phyloP scores from a whole-genome alignment of 2,888 invertebrate species.

The Ophonus ardosiacus region DNA sequence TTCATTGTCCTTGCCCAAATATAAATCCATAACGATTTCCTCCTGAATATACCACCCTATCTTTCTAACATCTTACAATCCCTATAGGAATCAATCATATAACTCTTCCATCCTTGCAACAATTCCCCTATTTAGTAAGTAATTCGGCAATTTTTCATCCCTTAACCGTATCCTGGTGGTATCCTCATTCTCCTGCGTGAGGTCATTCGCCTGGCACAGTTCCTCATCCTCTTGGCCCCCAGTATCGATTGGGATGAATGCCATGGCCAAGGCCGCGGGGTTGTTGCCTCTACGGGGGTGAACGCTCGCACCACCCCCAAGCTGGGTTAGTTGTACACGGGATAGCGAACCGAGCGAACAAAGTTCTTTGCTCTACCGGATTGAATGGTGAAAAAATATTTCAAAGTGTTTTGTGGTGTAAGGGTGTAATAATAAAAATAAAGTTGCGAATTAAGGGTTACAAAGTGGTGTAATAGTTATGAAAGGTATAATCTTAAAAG shows the following conservation, averaged over 20 bases:
- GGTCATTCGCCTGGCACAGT: slow-evolving; percentile 22
- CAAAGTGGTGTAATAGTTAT: no score
- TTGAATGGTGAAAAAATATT: not conserved
- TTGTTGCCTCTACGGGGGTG: slow-evolving; percentile 20
- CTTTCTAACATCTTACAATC: no score
- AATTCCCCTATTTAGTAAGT: not conserved
- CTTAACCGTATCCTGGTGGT: not conserved
- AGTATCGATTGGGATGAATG: slow-evolving; percentile 60
- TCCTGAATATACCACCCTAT: no score
- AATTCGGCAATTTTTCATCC: not conserved
- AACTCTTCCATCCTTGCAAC: not conserved
- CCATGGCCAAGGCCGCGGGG: slow-evolving; percentile 63
- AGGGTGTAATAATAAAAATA: no score
- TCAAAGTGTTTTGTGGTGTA: no score
- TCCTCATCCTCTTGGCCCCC: not conserved
- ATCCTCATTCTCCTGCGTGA: not conserved
- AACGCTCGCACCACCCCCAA: slow-evolving; percentile 26
- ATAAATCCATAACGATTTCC: no score
- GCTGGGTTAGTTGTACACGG: slow-evolving; percentile 21
- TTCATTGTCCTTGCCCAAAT: no score
- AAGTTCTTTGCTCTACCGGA: not conserved
- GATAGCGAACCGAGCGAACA: not conserved
- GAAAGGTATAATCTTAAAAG: no score
- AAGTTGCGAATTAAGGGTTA: no score
- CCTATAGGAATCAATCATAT: no score